Base-by-base conservation (phyloP, 2,113 vertebrate genomes). In the Cryptoleucopteryx plumbea region DNA sequence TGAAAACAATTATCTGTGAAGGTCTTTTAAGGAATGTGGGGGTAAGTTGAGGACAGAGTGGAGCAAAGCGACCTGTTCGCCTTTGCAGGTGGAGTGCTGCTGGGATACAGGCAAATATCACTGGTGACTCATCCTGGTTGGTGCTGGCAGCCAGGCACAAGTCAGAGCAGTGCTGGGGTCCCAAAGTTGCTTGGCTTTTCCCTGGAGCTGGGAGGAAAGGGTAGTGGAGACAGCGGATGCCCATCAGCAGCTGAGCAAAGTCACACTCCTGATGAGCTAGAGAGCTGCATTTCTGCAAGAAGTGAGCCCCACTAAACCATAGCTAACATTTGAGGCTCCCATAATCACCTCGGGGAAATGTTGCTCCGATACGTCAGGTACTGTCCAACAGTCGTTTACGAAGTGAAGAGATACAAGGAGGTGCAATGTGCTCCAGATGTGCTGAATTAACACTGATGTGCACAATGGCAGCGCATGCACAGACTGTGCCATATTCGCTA, bases 281-380 rank as follows among this genome's bases (percentile, higher is more conserved):
- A 32, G 45, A 53, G 75, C 53, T 59, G 27, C 59, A 7, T 40
- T 48, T 25, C 45, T 61, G 3, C 21, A 7, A 61, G 56, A 29
- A 61, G 13, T 25, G 56, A 84, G 77, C 14, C 13, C 21, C 52
- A 3, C 42, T 40, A 47, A 71, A 61, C 16, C 45, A 71, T 52
- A 66, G 15, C 4, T 19, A 1, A 11, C 23, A 8, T 58, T 7
- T 32, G 34, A 71, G 21, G 27, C 18, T 48, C 32, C n/a, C 0
- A 0, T 16, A 14, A 43, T 34, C 40, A 12, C 47, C 40, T 18
- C 15, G 27, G 48, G 62, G 36, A 55, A 20, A 20, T 6, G 25
- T 42, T 2, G 0, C 21, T 82, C 13, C 19, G 8, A 3, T 42
- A 7, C 0, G 0, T 55, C 52, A 32, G 38, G 26, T 36, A 18